phyloP scores from a whole-genome alignment of 2,888 invertebrate genomes.

The Hyles lineata region DNA sequence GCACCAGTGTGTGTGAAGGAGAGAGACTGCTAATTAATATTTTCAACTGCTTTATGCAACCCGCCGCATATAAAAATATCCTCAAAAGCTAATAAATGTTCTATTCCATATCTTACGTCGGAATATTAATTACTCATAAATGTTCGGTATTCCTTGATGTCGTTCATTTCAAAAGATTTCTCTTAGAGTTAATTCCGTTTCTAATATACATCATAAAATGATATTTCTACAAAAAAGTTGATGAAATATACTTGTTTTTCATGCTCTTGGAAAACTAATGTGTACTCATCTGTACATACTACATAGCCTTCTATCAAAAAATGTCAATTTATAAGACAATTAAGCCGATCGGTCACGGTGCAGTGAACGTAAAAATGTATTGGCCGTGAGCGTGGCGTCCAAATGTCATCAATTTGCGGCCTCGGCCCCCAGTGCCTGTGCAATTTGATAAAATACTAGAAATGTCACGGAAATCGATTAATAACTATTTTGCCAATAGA shows the following conservation, averaged over 20 bases:
- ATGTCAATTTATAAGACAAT: conserved; percentile 11
- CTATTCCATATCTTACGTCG: background rate
- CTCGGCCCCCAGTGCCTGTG: conserved; percentile 30
- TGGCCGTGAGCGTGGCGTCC: conserved; percentile 41
- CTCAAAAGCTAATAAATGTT: background rate
- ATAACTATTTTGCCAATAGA: background rate
- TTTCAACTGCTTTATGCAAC: conserved; percentile 26
- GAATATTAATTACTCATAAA: conserved; percentile 10
- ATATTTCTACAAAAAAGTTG: too few relatives aligned
- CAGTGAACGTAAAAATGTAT: conserved; percentile 47
- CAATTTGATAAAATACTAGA: conserved; percentile 18
- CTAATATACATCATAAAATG: background rate
- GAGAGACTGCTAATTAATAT: conserved; percentile 29
- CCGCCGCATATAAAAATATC: conserved; percentile 4
- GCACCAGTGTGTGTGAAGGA: too few relatives aligned
- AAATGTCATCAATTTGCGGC: conserved; percentile 44
- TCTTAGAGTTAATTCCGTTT: background rate
- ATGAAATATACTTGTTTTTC: background rate
- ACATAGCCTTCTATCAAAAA: conserved; percentile 4
- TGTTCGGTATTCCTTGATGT: background rate
- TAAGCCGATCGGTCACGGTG: conserved; percentile 40
- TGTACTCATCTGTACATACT: background rate
- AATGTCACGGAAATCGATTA: conserved; percentile 31
- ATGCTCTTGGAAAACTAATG: background rate
- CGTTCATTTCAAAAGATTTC: background rate